Base-by-base conservation (phyloP, 2,888 invertebrate species). In the Mantis religiosa region DNA sequence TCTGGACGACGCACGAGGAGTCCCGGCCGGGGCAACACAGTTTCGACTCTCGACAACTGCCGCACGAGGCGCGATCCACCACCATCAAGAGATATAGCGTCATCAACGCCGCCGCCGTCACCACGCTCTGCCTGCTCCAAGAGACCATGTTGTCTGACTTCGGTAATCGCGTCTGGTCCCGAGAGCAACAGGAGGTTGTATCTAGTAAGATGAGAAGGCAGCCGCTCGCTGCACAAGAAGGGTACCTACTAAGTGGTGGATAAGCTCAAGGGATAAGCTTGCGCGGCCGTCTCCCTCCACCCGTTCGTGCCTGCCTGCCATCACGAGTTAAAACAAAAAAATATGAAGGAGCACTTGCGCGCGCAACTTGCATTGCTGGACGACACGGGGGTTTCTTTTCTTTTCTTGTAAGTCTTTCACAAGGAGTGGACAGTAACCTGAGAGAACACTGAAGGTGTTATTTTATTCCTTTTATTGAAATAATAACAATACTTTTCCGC, bases 1-100 rank as follows among this genome's bases (percentile, higher is more conserved):
- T 97, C 93, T 98, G 97, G n/a, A 98, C 97, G 88, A 98, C 97
- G 94, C 98, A 98, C 47, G 97, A 96, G 90, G 97, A 97, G 92
- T 98, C 98, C 87, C 98, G 94, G 4, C 98, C 98, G 41, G 96
- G 96, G 93, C 98, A 98, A 93, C 98, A 98, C 54, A 98, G 94
- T 92, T 96, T 97, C 30, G 97, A 96, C 91, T 97, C 97, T 90
- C 96, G 94, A 92, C 98, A 98, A 92, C 97, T 97, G 89, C 97
- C 97, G 83, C 90, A 84, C 47, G 89, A 84, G 41, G 88, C 88
- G 34, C n/a, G 30, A n/a, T 82, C 54, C 28, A 34, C 89, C 83
- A 83, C 27, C 20, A 41, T 28, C 83, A 83, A 34, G 41, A 82
- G 28, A 8, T 82, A 87, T 34, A 87, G 25, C 85, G 27, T 14